Evolutionary conservation across 2,888 invertebrate species (phyloP).

Genomic region (Mesochorus sp.): DNA sequence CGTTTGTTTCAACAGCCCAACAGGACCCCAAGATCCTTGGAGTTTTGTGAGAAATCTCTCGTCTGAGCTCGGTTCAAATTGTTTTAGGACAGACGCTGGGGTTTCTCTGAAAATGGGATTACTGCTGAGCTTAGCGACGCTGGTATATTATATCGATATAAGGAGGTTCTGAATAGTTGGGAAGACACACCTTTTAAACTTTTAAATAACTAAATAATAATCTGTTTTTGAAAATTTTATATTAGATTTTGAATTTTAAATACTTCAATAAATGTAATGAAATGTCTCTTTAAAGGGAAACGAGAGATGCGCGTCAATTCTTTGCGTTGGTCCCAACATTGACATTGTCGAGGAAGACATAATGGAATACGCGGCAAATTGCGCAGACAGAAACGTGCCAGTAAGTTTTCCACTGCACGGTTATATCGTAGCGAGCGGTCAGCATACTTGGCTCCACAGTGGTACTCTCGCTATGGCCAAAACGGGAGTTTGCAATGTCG

Average conservation of each 20-base stretch:
- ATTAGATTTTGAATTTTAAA: background rate
- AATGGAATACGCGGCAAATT: conserved; percentile 47
- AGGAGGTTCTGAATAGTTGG: no score
- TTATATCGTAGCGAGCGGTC: conserved; percentile 19
- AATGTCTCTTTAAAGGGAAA: conserved; percentile 30
- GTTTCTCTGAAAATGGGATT: conserved; percentile 57
- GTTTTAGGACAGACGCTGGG: conserved; percentile 20
- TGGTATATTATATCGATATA: conserved; percentile 46
- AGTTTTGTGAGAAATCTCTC: conserved; percentile 43
- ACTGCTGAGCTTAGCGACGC: conserved; percentile 52
- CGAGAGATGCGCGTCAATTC: conserved; percentile 43
- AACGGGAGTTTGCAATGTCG: conserved; percentile 66
- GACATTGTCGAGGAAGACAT: conserved; percentile 40
- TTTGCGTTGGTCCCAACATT: conserved; percentile 56
- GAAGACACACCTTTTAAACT: background rate
- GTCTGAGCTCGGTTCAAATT: conserved; percentile 38
- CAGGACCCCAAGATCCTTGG: conserved; percentile 54
- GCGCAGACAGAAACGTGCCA: conserved; percentile 47
- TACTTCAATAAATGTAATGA: background rate
- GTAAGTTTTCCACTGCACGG: conserved; percentile 50
- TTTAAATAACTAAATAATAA: background rate
- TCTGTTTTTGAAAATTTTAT: background rate
- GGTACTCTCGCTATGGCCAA: conserved; percentile 65
- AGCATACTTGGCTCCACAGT: conserved; percentile 62
- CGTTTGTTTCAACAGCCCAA: conserved; percentile 20